phyloP scores from a whole-genome alignment of 2,113 vertebrate species.

The Cariama cristata region DNA sequence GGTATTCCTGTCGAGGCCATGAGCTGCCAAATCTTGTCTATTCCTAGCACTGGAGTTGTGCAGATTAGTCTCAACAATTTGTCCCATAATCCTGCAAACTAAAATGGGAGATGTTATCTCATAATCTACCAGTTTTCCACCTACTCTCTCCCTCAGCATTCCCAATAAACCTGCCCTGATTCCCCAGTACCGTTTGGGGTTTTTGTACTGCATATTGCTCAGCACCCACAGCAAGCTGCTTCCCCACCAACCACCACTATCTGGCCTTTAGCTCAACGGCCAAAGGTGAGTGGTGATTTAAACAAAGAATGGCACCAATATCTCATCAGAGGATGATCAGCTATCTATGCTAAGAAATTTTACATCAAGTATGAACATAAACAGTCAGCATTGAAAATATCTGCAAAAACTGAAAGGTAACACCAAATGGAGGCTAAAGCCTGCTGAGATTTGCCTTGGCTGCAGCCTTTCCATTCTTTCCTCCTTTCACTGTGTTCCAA shows the following conservation, averaged over 20 bases:
- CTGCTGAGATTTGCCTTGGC: not conserved
- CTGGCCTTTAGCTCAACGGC: not conserved
- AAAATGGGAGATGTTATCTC: accelerated
- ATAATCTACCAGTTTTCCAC: not conserved
- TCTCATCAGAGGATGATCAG: not conserved
- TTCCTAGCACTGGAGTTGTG: not conserved
- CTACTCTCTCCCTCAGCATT: not conserved
- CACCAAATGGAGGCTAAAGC: not conserved
- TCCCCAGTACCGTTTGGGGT: not conserved
- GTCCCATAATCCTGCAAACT: not conserved
- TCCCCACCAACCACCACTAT: not conserved
- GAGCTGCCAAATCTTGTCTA: not conserved
- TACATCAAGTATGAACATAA: not conserved
- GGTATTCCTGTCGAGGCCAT: too few species aligned
- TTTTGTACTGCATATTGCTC: not conserved
- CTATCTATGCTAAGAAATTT: not conserved
- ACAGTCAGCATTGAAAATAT: not conserved
- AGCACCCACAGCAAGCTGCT: not conserved
- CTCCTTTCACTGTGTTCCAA: not conserved
- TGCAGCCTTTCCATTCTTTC: not conserved
- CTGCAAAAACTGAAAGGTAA: not conserved
- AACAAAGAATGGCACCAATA: not conserved
- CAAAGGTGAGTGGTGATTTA: not conserved
- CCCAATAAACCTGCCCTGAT: not conserved
- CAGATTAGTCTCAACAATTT: not conserved